phyloP scores from a whole-genome alignment of 2,888 invertebrate species.

The Tenodera sinensis region DNA sequence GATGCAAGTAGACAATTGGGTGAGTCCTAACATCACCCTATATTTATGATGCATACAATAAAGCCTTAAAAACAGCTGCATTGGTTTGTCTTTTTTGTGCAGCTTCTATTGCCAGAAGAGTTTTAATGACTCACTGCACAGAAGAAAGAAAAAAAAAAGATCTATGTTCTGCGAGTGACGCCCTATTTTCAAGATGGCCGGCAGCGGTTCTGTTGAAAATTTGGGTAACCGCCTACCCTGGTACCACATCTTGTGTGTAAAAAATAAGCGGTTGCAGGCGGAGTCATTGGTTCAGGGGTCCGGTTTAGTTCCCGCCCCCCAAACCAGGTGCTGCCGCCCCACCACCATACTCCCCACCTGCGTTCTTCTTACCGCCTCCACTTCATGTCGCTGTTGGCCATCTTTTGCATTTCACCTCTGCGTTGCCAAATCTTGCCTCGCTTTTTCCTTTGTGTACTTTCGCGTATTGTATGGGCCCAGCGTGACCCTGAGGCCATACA shows the following conservation, averaged over 20 bases:
- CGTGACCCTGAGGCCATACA: neutral
- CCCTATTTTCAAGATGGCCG: constrained; percentile 26
- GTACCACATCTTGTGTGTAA: neutral
- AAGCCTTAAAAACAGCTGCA: neutral
- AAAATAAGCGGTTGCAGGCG: neutral
- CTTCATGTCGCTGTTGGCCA: neutral
- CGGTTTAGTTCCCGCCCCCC: constrained; percentile 21
- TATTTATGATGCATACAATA: neutral
- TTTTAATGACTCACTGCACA: neutral
- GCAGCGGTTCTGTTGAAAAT: neutral
- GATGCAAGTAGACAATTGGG: neutral
- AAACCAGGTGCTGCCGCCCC: constrained; percentile 1
- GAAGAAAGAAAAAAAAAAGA: neutral
- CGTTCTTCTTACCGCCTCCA: neutral
- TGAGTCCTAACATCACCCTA: neutral
- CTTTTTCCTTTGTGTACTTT: neutral
- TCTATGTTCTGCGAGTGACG: neutral
- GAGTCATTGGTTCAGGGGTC: constrained; percentile 3
- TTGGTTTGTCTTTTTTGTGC: neutral
- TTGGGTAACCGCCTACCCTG: neutral
- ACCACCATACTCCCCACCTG: neutral
- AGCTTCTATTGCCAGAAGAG: neutral
- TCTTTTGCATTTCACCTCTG: neutral
- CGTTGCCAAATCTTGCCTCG: neutral
- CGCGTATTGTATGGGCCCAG: neutral